Conservation (phyloP, 2,113 vertebrate genomes). For the Corydoras sp. region DNA sequence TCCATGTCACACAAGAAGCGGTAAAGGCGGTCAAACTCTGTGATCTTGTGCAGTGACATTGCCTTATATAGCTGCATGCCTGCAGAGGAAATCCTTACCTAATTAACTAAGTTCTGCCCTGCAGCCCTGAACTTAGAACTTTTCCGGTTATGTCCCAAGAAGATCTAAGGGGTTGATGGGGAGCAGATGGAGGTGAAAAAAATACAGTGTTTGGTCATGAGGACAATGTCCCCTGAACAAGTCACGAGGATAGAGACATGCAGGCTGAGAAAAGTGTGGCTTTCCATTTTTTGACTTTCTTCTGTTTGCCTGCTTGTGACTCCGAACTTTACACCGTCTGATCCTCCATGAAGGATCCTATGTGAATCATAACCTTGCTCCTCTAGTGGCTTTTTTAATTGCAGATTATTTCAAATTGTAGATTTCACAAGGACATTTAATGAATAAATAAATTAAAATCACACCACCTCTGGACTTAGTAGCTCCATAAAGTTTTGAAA, state of each 20-base stretch:
- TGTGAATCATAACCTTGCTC: conserved; percentile 19
- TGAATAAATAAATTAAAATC: background rate
- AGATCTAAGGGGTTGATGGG: conserved; percentile 15
- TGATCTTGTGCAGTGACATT: conserved; percentile 37
- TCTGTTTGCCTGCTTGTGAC: background rate
- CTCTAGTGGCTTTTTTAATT: conserved; percentile 28
- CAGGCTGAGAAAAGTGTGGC: background rate
- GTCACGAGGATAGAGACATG: background rate
- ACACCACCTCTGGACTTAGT: conserved; percentile 34
- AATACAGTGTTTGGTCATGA: too few relatives aligned
- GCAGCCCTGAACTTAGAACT: conserved; percentile 6
- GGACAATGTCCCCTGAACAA: background rate
- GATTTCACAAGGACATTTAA: conserved; percentile 11
- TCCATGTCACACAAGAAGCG: conserved; percentile 36
- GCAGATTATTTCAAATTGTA: conserved; percentile 31
- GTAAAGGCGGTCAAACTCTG: conserved; percentile 6
- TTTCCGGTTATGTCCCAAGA: conserved; percentile 46
- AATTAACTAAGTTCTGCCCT: conserved; percentile 42
- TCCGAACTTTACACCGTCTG: conserved; percentile 8
- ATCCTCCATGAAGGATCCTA: conserved; percentile 4
- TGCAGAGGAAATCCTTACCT: conserved; percentile 44
- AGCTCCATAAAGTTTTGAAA: conserved; percentile 51
- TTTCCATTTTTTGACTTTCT: conserved; percentile 9
- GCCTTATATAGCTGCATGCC: conserved; percentile 42
- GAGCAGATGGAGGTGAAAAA: conserved; percentile 7